Evolutionary conservation across 2,888 invertebrate genomes (phyloP).

Genomic region (Troides helena): DNA sequence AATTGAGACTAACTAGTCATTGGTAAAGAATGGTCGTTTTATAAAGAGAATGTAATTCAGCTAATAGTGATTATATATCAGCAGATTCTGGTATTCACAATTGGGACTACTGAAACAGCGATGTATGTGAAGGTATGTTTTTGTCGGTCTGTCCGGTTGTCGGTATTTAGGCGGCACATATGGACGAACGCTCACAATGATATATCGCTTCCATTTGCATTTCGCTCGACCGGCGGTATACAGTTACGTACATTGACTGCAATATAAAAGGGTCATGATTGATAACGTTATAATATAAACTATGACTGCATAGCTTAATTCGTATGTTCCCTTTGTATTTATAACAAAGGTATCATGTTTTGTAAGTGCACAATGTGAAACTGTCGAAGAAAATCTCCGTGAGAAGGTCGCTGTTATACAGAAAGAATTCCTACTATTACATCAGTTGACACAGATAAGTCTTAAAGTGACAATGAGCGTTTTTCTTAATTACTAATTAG

Average conservation of each 20-base stretch:
- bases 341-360: not conserved
- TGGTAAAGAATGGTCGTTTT: no score
- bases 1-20: no score
- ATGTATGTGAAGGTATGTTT: constrained; percentile 32
- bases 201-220: constrained; percentile 34
- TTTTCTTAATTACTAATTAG: not conserved
- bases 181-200: constrained; percentile 26
- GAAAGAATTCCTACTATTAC: not conserved
- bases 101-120: constrained; percentile 38
- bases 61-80: constrained; percentile 44
- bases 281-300: not conserved
- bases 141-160: constrained; percentile 9
- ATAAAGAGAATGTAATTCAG: no score
- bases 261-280: constrained; percentile 20
- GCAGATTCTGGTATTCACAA: constrained; percentile 56
- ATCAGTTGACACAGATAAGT: not conserved
- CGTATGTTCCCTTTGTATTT: not conserved
- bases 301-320: not conserved
- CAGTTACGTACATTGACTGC: constrained; percentile 54
- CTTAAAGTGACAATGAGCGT: not conserved
- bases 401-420: not conserved
- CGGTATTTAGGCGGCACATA: constrained; percentile 20
- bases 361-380: not conserved
- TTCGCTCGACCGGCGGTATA: constrained; percentile 40
- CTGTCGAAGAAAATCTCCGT: not conserved